These are phyloP conservation scores for Chlorops oryzae DNA, from an alignment of 1,140 invertebrate genomes.

Conservation along the genomic window DNA sequence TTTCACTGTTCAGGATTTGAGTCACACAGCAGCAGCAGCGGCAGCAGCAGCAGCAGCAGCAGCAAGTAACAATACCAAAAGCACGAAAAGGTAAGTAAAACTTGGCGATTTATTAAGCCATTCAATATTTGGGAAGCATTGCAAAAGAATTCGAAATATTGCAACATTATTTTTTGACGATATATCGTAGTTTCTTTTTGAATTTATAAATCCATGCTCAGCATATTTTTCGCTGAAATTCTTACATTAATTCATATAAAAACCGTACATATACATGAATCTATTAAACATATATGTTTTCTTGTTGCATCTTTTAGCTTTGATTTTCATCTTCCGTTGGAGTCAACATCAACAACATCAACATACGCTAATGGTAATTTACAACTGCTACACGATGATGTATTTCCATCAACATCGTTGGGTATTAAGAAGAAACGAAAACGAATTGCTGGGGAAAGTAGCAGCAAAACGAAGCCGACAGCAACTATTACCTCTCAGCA, in stretches of 20 bases:
- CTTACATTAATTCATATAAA: no score
- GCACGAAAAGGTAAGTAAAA: neutral
- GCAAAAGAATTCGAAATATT: no score
- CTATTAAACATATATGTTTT: neutral
- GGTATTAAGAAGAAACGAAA: constrained; percentile 15
- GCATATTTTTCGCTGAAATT: no score
- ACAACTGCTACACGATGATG: constrained; percentile 11
- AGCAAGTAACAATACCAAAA: constrained; percentile 3
- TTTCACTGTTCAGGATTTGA: constrained; percentile 39
- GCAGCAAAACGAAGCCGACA: constrained; percentile 19
- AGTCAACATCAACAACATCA: constrained; percentile 10
- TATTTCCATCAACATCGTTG: constrained; percentile 15
- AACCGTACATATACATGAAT: no score
- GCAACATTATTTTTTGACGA: no score
- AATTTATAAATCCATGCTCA: no score
- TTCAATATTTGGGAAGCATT: no score
- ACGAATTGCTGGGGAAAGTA: constrained; percentile 11
- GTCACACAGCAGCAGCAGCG: constrained; percentile 17
- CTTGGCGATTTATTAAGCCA: neutral
- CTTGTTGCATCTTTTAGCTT: constrained; percentile 23
- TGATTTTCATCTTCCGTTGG: constrained; percentile 26
- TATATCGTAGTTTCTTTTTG: no score
- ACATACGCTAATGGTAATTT: constrained; percentile 7
- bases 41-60: constrained; percentile 9
- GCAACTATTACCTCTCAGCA: constrained; percentile 30